phyloP scores from a whole-genome alignment of 2,888 invertebrate genomes.

The Meiosimyza decipiens region DNA sequence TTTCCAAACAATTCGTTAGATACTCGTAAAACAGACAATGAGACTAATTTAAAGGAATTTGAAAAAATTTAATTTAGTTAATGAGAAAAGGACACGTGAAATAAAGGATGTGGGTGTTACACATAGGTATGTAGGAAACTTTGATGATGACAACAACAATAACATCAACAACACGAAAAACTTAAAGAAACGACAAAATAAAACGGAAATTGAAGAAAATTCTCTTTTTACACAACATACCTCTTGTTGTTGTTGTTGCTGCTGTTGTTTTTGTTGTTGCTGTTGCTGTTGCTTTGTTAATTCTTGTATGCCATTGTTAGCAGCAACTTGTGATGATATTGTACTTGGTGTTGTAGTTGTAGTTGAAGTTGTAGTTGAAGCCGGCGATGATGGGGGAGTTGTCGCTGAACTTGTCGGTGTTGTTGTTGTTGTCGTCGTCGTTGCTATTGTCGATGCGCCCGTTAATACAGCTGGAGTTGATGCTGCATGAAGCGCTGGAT shows the following conservation, averaged over 20 bases:
- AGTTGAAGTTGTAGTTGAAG: constrained; percentile 38
- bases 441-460: constrained; percentile 7
- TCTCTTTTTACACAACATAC: constrained; percentile 49
- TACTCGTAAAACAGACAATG: too few species aligned
- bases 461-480: constrained; percentile 66
- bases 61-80: constrained; percentile 7
- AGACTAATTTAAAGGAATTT: not conserved
- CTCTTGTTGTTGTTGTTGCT: constrained; percentile 52
- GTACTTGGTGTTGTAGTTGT: constrained; percentile 40
- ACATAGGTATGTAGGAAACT: not conserved
- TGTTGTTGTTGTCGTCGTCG: constrained; percentile 22
- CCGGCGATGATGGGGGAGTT: constrained; percentile 35
- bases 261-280: constrained; percentile 36
- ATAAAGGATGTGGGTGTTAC: not conserved
- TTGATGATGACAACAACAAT: constrained; percentile 23
- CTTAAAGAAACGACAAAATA: constrained; percentile 40
- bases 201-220: constrained; percentile 19
- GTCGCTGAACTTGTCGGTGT: constrained; percentile 38
- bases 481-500: constrained; percentile 59
- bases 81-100: constrained; percentile 2
- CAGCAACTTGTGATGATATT: constrained; percentile 40
- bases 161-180: constrained; percentile 29
- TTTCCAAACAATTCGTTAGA: too few species aligned
- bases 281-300: constrained; percentile 39
- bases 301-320: constrained; percentile 41